These are phyloP conservation scores for Catagonus wagneri DNA, from an alignment of 2,113 vertebrate species.

Conservation along the genomic window DNA sequence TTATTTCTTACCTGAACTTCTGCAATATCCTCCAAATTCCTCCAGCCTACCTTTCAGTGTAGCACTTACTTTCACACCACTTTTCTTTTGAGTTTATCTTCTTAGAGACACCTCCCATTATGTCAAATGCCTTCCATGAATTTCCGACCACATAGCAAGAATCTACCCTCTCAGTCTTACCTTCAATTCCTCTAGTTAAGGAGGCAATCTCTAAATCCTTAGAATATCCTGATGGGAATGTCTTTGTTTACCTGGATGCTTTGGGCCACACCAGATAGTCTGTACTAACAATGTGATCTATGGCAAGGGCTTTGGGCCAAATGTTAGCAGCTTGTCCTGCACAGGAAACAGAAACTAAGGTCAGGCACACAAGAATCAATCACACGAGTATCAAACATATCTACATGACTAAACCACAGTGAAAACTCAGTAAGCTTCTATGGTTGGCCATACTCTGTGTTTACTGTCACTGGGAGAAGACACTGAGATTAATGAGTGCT, in stretches of 20 bases:
- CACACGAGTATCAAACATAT: neutral
- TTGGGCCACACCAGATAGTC: neutral
- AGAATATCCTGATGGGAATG: neutral
- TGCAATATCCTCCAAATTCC: slow-evolving; percentile 6
- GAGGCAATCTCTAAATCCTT: too few relatives aligned
- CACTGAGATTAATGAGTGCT: neutral
- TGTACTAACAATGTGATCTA: neutral
- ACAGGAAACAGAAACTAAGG: neutral
- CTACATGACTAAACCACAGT: neutral
- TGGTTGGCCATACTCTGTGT: neutral
- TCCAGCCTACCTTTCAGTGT: neutral
- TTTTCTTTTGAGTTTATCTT: neutral
- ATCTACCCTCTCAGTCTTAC: neutral
- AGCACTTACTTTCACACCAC: neutral
- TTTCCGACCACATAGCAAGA: neutral
- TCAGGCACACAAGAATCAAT: neutral
- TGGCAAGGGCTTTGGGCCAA: neutral
- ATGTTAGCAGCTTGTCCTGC: neutral
- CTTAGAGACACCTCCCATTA: neutral
- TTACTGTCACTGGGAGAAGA: neutral
- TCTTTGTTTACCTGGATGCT: neutral
- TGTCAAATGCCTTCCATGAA: neutral
- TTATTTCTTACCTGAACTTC: neutral
- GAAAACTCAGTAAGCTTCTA: neutral
- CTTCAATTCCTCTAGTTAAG: neutral